Evolutionary conservation across 2,113 vertebrate genomes (phyloP).

Genomic region (Aldabrachelys gigantea): DNA sequence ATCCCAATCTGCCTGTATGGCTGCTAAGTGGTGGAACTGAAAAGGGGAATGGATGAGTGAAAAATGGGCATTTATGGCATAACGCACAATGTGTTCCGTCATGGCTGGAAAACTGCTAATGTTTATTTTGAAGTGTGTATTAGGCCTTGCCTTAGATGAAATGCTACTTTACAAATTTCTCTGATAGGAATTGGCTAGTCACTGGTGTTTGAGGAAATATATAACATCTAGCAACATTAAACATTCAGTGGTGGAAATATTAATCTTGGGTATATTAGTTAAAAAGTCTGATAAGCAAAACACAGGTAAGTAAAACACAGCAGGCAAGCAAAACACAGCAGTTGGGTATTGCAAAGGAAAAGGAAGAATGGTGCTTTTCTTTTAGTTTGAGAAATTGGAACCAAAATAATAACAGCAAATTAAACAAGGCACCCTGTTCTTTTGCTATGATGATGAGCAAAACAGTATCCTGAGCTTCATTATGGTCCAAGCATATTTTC

Average conservation of each 20-base stretch:
- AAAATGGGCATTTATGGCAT: neutral
- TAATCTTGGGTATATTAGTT: neutral
- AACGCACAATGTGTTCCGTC: neutral
- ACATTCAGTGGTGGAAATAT: neutral
- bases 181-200: neutral
- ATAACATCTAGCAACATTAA: neutral
- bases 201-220: neutral
- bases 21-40: neutral
- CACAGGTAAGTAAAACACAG: neutral
- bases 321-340: neutral
- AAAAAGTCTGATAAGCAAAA: neutral
- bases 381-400: neutral
- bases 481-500: neutral
- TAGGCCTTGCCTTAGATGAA: neutral
- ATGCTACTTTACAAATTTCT: neutral
- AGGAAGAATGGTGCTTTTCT: neutral
- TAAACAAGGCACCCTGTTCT: neutral
- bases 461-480: neutral
- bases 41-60: neutral
- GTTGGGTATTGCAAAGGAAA: neutral
- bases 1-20: neutral
- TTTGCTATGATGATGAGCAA: neutral
- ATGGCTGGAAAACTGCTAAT: neutral
- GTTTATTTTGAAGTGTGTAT: neutral
- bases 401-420: neutral